A percentile compares a stretch with the other conserved stretches of the same genome.
These are phyloP conservation scores for Drosophila fulvimacula DNA, from an alignment of 2,888 invertebrate genomes.

Conservation along the genomic window DNA sequence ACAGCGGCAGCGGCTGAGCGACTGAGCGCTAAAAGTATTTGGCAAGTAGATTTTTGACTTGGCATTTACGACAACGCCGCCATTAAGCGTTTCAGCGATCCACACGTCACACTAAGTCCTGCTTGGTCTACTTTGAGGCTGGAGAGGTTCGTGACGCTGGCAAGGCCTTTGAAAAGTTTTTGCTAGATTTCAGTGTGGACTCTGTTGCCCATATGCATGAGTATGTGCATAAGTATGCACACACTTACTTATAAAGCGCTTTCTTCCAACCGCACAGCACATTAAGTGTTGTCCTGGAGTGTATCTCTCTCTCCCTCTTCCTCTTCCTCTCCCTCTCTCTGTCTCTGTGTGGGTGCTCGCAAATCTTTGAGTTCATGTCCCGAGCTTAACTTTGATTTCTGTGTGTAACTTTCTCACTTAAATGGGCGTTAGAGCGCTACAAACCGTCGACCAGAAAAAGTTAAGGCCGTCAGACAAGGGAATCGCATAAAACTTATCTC, in stretches of 20 bases:
- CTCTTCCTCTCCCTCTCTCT: background rate
- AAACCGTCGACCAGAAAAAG: constrained; percentile 41
- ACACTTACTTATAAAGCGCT: constrained; percentile 43
- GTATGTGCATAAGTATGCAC: constrained; percentile 17
- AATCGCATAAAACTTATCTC: constrained; percentile 20
- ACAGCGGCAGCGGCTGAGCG: constrained; percentile 30
- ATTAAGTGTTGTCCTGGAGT: constrained; percentile 22
- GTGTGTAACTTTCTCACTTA: constrained; percentile 71
- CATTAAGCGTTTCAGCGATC: constrained; percentile 56
- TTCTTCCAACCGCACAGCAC: constrained; percentile 47
- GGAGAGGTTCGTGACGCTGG: constrained; percentile 32
- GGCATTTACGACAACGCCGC: constrained; percentile 55
- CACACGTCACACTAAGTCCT: constrained; percentile 31
- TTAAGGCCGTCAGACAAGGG: constrained; percentile 24
- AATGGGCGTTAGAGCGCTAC: constrained; percentile 63
- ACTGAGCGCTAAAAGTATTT: constrained; percentile 69
- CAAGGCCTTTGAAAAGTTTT: constrained; percentile 42
- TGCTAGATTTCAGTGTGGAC: constrained; percentile 35
- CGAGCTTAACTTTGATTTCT: constrained; percentile 62
- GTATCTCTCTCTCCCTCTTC: background rate
- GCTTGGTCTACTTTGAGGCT: constrained; percentile 2
- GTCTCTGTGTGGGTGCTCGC: constrained; percentile 8
- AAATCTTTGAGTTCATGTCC: constrained; percentile 50
- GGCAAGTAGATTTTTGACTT: constrained; percentile 78
- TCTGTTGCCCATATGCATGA: constrained; percentile 20